Percentiles rank a stretch among this genome's conserved stretches.
phyloP scores from a whole-genome alignment of 2,888 invertebrate genomes.

The Phasia obesa region DNA sequence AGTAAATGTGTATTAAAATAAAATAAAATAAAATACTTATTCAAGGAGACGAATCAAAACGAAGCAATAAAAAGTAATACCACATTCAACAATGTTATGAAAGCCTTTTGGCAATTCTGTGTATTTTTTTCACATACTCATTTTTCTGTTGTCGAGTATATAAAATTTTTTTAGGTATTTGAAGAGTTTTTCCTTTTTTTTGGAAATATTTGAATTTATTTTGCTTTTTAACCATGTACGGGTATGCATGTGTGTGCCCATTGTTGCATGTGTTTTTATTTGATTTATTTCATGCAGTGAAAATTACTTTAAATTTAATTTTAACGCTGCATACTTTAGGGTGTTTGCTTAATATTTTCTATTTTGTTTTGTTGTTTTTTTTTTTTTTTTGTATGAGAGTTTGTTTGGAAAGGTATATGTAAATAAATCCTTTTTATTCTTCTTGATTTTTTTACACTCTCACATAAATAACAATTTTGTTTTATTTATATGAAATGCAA shows the following conservation, averaged over 20 bases:
- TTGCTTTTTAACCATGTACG: neutral
- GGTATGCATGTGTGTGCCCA: neutral
- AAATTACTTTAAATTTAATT: constrained; percentile 70
- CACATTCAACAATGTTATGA: constrained; percentile 57
- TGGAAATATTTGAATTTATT: constrained; percentile 26
- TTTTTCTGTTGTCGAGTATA: neutral
- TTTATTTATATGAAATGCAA: constrained; percentile 9
- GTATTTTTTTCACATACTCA: neutral
- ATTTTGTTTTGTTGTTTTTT: no score
- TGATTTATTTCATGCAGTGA: constrained; percentile 68
- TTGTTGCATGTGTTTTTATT: constrained; percentile 38
- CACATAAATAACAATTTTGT: constrained; percentile 24
- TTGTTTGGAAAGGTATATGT: neutral
- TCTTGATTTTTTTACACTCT: constrained; percentile 16
- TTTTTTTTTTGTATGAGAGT: neutral
- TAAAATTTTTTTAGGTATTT: constrained; percentile 33
- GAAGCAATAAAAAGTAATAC: constrained; percentile 22
- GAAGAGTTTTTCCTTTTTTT: constrained; percentile 26
- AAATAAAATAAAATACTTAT: constrained; percentile 33
- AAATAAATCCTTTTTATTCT: constrained; percentile 18
- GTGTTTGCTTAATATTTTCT: no score
- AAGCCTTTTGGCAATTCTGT: constrained; percentile 55
- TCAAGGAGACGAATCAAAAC: constrained; percentile 1
- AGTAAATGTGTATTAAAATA: constrained; percentile 53
- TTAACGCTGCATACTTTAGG: constrained; percentile 68